Evolutionary conservation across 2,797 vertebrate species (phyloP).

Genomic region (Eulemur rubriventer): DNA sequence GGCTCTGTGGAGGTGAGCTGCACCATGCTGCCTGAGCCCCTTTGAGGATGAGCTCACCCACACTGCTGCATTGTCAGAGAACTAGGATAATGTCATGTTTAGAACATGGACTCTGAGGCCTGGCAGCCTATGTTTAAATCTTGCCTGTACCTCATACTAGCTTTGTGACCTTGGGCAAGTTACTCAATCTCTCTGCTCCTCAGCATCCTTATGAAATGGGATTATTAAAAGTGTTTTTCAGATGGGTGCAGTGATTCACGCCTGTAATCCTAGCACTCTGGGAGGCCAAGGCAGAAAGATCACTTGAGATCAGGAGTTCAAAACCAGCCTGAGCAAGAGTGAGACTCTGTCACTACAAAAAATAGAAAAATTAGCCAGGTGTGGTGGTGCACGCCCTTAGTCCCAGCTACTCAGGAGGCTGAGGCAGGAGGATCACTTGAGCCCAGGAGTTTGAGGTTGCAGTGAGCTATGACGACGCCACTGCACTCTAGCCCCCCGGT

Average conservation of each 20-base stretch:
- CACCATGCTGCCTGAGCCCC: background rate
- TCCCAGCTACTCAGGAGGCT: background rate
- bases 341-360: background rate
- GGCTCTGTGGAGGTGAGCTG: no score
- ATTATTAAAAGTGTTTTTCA: background rate
- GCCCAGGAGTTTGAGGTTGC: background rate
- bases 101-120: background rate
- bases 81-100: background rate
- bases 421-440: background rate
- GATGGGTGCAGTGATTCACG: background rate
- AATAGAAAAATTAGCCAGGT: background rate
- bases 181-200: background rate
- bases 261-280: background rate
- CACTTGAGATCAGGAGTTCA: background rate
- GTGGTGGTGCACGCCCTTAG: background rate
- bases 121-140: background rate
- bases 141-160: background rate
- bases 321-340: background rate
- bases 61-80: background rate
- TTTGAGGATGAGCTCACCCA: background rate
- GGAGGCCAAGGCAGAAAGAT: background rate
- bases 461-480: background rate
- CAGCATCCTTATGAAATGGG: background rate
- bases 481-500: background rate
- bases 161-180: conserved; percentile 7